Evolutionary conservation across 2,888 invertebrate genomes (phyloP).

Genomic region (Pomacea canaliculata): DNA sequence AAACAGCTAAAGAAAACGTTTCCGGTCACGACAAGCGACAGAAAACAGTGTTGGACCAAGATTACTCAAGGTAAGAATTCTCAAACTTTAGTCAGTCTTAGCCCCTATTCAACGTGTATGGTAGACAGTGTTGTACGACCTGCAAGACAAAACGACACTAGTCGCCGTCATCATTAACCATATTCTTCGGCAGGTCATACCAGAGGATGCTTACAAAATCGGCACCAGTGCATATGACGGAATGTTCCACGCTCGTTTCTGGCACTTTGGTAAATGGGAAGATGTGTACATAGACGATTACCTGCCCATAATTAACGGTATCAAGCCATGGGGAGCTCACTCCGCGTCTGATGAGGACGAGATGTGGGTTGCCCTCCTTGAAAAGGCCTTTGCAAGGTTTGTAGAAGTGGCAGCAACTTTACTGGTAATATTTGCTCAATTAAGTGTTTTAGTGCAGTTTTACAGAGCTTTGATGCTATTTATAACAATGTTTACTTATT

Average conservation of each 20-base stretch:
- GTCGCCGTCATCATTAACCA: too few species aligned
- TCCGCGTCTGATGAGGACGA: slow-evolving; percentile 57
- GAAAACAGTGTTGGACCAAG: too few species aligned
- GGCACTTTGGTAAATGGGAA: slow-evolving; percentile 62
- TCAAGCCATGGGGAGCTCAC: slow-evolving; percentile 54
- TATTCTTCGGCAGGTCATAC: slow-evolving; percentile 47
- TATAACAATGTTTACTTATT: too few species aligned
- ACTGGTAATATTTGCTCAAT: neutral
- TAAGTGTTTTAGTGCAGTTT: too few species aligned
- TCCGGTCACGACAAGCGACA: too few species aligned
- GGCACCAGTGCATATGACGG: slow-evolving; percentile 44
- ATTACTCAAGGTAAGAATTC: too few species aligned
- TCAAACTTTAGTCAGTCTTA: too few species aligned
- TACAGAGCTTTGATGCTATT: too few species aligned
- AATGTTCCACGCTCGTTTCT: slow-evolving; percentile 60
- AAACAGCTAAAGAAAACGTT: too few species aligned
- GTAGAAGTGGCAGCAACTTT: slow-evolving; percentile 10
- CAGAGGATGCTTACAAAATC: slow-evolving; percentile 51
- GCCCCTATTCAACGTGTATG: too few species aligned
- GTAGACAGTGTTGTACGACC: too few species aligned
- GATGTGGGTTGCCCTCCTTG: slow-evolving; percentile 63
- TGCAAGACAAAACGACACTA: too few species aligned
- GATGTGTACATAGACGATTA: slow-evolving; percentile 60
- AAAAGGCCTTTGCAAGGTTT: slow-evolving; percentile 65
- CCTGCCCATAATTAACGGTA: slow-evolving; percentile 52